These are phyloP conservation scores for Eutolmus rufibarbis DNA, from an alignment of 2,888 invertebrate species.

Conservation along the genomic window DNA sequence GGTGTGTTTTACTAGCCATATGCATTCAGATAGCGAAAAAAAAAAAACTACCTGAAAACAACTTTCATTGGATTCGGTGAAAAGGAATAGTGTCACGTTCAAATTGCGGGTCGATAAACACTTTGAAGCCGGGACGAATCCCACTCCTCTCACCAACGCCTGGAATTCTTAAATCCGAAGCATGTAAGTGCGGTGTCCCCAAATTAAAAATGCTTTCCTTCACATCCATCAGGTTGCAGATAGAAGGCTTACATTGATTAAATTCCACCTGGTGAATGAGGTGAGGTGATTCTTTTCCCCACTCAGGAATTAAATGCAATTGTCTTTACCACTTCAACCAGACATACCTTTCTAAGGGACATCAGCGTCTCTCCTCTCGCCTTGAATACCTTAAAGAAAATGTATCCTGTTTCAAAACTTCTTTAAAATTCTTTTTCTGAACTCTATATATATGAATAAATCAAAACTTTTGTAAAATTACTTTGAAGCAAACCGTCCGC, in stretches of 20 bases:
- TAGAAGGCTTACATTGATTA: neutral
- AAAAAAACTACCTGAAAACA: conserved; percentile 6
- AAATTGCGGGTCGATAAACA: conserved; percentile 25
- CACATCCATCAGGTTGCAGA: neutral
- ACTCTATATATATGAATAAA: neutral
- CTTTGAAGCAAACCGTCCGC: neutral
- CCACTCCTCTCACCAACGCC: neutral
- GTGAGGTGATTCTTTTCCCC: neutral
- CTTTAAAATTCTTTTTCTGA: neutral
- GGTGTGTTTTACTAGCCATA: neutral
- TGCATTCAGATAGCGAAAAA: neutral
- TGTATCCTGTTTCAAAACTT: neutral
- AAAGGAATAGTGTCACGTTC: conserved; percentile 34
- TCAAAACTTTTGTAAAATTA: neutral
- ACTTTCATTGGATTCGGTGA: neutral
- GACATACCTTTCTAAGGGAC: neutral
- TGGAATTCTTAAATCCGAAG: neutral
- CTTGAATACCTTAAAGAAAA: neutral
- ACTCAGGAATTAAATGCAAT: neutral
- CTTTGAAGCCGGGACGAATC: neutral
- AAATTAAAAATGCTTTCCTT: neutral
- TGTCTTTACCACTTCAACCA: neutral
- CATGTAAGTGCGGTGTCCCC: neutral
- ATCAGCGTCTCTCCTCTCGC: neutral
- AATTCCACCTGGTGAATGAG: neutral